Percentiles rank a stretch among this genome's conserved stretches.
phyloP scores from a whole-genome alignment of 1,140 invertebrate genomes.

The Muscidifurax raptorellus region DNA sequence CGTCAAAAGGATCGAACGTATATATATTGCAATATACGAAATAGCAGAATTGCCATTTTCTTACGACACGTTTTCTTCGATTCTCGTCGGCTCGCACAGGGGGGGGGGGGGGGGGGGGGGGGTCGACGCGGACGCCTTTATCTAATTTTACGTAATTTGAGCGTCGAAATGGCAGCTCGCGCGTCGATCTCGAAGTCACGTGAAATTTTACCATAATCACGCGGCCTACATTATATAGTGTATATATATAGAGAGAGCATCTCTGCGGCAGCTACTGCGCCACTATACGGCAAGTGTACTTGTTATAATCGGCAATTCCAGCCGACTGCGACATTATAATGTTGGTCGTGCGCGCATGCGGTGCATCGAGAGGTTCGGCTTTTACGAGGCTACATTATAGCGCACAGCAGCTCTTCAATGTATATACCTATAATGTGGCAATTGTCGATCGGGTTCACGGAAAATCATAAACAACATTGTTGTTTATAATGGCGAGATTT shows the following conservation, averaged over 20 bases:
- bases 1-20: no score
- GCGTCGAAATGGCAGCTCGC: background rate
- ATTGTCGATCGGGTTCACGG: background rate
- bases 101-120: no score
- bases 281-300: background rate
- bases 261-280: no score
- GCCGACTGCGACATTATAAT: background rate
- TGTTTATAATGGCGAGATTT: no score
- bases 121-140: no score
- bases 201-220: slow-evolving; percentile 29
- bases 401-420: background rate
- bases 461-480: no score
- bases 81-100: background rate
- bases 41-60: background rate
- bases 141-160: slow-evolving; percentile 41
- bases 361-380: background rate
- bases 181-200: background rate
- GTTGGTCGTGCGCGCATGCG: background rate
- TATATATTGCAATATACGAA: no score
- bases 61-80: background rate
- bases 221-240: no score
- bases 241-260: no score
- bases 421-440: slow-evolving; percentile 20
- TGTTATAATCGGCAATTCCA: background rate
- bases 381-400: no score